Conservation (phyloP, 2,797 vertebrate species). For the Ibycter americanus region DNA sequence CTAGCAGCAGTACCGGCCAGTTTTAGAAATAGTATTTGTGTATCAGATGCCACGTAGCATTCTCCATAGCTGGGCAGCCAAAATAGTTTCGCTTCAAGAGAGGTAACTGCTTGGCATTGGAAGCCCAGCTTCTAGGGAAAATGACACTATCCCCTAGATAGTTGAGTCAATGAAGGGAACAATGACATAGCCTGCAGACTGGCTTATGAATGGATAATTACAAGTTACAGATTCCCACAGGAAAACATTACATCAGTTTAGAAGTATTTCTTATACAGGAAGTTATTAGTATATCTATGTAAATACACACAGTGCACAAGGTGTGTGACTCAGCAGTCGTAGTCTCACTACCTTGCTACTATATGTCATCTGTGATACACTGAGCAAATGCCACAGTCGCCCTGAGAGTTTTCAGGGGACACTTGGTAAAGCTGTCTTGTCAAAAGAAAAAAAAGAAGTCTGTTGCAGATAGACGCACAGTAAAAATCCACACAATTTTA, state of each 20-base stretch:
- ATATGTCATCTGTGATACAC: background rate
- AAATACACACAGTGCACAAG: background rate
- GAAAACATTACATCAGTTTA: background rate
- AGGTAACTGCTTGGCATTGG: background rate
- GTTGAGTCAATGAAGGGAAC: background rate
- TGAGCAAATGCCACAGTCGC: background rate
- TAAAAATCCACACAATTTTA: background rate
- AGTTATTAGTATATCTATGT: background rate
- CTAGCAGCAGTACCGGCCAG: background rate
- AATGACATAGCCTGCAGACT: conserved; percentile 47
- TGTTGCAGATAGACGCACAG: background rate
- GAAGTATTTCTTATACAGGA: conserved; percentile 48
- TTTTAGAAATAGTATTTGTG: background rate
- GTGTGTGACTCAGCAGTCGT: background rate
- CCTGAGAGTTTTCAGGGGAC: background rate
- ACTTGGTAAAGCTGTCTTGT: background rate
- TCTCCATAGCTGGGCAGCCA: background rate
- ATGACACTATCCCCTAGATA: background rate
- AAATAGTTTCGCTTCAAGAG: background rate
- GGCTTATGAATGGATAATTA: background rate
- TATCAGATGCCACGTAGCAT: background rate
- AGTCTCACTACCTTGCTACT: background rate
- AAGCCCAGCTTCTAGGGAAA: background rate
- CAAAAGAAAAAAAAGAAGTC: background rate
- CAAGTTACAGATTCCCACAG: background rate